phyloP scores from a whole-genome alignment of 2,797 vertebrate genomes.

The Neosalanx taihuensis region DNA sequence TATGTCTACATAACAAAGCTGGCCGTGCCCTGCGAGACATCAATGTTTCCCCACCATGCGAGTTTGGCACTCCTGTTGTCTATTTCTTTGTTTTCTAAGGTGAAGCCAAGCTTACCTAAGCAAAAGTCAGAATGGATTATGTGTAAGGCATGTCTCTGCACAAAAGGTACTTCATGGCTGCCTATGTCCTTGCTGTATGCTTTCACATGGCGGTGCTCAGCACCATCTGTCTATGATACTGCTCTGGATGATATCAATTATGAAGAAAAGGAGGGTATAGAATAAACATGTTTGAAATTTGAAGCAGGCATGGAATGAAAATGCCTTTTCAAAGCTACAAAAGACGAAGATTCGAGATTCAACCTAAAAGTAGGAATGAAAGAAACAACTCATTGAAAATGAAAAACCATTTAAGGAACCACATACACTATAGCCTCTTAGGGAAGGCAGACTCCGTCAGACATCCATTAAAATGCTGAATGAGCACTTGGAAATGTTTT shows the following conservation, averaged over 20 bases:
- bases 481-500: background rate
- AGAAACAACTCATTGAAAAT: background rate
- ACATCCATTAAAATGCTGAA: background rate
- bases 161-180: background rate
- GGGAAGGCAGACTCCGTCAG: background rate
- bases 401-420: background rate
- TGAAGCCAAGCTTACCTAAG: conserved; percentile 58
- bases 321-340: no score
- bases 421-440: background rate
- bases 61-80: conserved; percentile 51
- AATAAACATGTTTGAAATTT: no score
- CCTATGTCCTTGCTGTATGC: background rate
- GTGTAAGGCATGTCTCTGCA: conserved; percentile 35
- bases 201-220: background rate
- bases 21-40: conserved; percentile 54
- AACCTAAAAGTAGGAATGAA: background rate
- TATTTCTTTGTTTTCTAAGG: conserved; percentile 60
- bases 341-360: no score
- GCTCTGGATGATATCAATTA: no score
- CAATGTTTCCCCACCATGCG: conserved; percentile 50
- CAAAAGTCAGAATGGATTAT: conserved; percentile 59
- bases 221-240: background rate
- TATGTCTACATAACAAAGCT: conserved; percentile 60
- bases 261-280: no score
- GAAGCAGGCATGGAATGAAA: no score